A percentile compares a stretch with the other conserved stretches of the same genome.
These are phyloP conservation scores for Mimachlamys varia DNA, from an alignment of 2,888 invertebrate species.

Conservation along the genomic window DNA sequence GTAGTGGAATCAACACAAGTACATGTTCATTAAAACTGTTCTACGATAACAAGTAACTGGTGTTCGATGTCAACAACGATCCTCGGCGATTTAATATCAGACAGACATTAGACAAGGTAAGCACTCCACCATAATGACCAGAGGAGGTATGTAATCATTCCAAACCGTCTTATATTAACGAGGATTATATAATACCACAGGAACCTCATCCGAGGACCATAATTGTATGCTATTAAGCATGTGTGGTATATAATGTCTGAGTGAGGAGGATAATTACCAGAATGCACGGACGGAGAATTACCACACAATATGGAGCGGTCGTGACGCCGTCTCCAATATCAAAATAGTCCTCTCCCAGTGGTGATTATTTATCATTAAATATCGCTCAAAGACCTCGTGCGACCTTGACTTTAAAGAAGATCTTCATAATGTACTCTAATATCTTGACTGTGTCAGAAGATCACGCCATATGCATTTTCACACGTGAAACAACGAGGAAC, in stretches of 20 bases:
- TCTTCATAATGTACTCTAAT: background rate
- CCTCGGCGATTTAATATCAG: background rate
- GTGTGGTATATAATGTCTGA: background rate
- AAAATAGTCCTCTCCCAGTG: background rate
- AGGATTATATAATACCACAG: background rate
- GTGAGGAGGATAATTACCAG: background rate
- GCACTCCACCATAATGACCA: background rate
- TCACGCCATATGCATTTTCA: background rate
- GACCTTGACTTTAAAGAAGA: conserved; percentile 26
- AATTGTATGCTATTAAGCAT: conserved; percentile 15
- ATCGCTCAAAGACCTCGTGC: conserved; percentile 32
- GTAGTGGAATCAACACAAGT: too few relatives aligned
- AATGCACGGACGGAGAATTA: background rate
- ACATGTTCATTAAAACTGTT: background rate
- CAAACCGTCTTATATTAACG: background rate
- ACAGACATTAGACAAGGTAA: background rate
- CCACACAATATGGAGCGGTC: background rate
- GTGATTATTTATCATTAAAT: conserved; percentile 15
- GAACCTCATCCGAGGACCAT: conserved; percentile 27
- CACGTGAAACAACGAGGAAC: background rate
- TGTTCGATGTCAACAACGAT: background rate
- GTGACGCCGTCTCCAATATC: conserved; percentile 27
- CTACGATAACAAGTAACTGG: background rate
- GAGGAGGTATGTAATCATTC: background rate
- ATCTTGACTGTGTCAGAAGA: background rate